Percentiles rank a stretch among this genome's conserved stretches.
These are phyloP conservation scores for Dryomyza anilis DNA, from an alignment of 2,888 invertebrate species.

Conservation along the genomic window DNA sequence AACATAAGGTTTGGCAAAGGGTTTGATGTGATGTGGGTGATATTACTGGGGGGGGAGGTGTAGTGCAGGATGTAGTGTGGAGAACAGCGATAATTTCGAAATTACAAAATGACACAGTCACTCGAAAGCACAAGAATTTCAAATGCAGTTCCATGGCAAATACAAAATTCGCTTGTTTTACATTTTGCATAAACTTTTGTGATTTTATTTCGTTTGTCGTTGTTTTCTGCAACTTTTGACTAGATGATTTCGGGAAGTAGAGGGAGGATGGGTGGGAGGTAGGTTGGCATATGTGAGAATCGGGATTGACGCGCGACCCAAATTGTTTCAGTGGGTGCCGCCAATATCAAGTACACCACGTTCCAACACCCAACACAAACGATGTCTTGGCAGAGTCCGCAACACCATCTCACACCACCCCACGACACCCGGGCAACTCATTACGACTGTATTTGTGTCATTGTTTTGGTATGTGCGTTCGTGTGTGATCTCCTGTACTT, in stretches of 20 bases:
- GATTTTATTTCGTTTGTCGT: background rate
- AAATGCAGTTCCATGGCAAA: conserved; percentile 13
- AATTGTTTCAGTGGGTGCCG: no score
- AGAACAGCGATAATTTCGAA: no score
- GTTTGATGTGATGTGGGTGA: background rate
- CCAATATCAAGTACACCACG: no score
- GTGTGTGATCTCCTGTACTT: conserved; percentile 12
- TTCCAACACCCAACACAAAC: no score
- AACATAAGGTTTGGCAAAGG: background rate
- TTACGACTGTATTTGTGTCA: background rate
- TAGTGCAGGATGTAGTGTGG: no score
- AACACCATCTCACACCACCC: background rate
- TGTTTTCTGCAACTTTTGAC: background rate
- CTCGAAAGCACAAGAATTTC: background rate
- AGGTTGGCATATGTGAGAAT: background rate
- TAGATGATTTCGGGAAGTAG: background rate
- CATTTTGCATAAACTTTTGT: conserved; percentile 17
- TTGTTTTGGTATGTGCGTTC: background rate
- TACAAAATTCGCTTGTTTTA: conserved; percentile 6
- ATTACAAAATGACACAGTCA: conserved; percentile 11
- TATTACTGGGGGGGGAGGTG: no score
- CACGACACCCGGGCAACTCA: conserved; percentile 1
- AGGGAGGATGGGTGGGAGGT: background rate
- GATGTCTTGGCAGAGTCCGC: background rate
- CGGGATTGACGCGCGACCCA: conserved; percentile 23